phyloP scores from a whole-genome alignment of 2,888 invertebrate species.

The Rhodophaea formosa region DNA sequence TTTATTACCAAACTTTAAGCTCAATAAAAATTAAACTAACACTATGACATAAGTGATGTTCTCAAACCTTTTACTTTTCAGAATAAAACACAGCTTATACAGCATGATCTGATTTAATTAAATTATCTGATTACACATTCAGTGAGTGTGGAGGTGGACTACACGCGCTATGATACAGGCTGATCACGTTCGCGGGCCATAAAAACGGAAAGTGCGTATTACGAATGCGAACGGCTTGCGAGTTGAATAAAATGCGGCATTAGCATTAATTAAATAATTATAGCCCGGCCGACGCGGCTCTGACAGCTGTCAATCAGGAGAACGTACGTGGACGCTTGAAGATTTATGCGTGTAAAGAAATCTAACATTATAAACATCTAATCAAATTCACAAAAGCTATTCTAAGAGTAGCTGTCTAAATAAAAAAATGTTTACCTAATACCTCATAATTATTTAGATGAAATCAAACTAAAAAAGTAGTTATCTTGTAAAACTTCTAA shows the following conservation, averaged over 20 bases:
- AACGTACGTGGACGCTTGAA: neutral
- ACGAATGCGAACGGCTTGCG: slow-evolving; percentile 11
- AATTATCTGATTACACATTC: slow-evolving; percentile 9
- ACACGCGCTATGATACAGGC: neutral
- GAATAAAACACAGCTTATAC: neutral
- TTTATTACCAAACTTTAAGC: too few species aligned
- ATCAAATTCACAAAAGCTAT: too few species aligned
- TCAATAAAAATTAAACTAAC: too few species aligned
- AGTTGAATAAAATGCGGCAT: slow-evolving; percentile 12
- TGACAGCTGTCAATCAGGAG: slow-evolving; percentile 10
- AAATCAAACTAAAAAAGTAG: too few species aligned
- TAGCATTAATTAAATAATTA: slow-evolving; percentile 15
- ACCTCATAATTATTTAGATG: too few species aligned
- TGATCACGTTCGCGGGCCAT: slow-evolving; percentile 10
- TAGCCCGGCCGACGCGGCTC: neutral
- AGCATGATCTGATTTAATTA: neutral
- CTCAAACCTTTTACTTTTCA: neutral
- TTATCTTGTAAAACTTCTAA: too few species aligned
- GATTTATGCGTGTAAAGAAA: neutral
- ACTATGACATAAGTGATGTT: neutral
- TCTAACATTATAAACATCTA: too few species aligned
- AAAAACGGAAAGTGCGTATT: slow-evolving; percentile 17
- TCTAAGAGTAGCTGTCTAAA: too few species aligned
- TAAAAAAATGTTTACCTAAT: too few species aligned
- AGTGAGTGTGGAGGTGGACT: neutral